Evolutionary conservation across 2,888 invertebrate genomes (phyloP), one percentile per base, ranked within the genome.

Genomic region (Volucella inflata): DNA sequence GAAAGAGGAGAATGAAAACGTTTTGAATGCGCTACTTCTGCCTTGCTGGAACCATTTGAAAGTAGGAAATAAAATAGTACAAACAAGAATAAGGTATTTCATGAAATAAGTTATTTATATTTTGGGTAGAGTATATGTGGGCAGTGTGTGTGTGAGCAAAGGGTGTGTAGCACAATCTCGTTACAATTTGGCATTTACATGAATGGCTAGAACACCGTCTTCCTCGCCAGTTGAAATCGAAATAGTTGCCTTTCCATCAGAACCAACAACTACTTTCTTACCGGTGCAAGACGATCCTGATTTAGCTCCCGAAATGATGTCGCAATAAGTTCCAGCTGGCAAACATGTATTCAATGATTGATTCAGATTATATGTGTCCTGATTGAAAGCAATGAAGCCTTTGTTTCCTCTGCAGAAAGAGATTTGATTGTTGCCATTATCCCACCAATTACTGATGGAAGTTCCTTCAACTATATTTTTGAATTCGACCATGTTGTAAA

Each of bases 291-390:
- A 71, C 12, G 89, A 89, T 16, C 89, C 90, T 46, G 89, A 90
- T 89, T 93, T 93, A 9, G 91, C 89, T 0, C 97, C 97, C 17
- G 96, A 95, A 87, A 97, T 96, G n/a, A 98, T 93, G 91, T 98
- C 98, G 90, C 98, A 98, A 91, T 98, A 98, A 0, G 89, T 93
- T 42, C 98, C 98, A 62, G 94, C 93, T 6, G 96, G 95, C 12
- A 98, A 93, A 74, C 95, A 95, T 0, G 95, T 96, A 92, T 95
- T 91, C 0, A 91, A 87, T 2, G 90, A 94, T 87, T 93, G 92
- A 74, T 94, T 94, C 42, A 97, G 89, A 88, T 94, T 94, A 50
- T 87, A 89, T 88, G 93, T 93, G 17, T 96, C 96, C 48, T 94
- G 94, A 89, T 97, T 97, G 89, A 97, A 94, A 9, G 96, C 97